Percentiles rank a stretch among this genome's conserved stretches.
Conservation (phyloP, 2,113 vertebrate genomes). For the Dasyornis broadbenti region DNA sequence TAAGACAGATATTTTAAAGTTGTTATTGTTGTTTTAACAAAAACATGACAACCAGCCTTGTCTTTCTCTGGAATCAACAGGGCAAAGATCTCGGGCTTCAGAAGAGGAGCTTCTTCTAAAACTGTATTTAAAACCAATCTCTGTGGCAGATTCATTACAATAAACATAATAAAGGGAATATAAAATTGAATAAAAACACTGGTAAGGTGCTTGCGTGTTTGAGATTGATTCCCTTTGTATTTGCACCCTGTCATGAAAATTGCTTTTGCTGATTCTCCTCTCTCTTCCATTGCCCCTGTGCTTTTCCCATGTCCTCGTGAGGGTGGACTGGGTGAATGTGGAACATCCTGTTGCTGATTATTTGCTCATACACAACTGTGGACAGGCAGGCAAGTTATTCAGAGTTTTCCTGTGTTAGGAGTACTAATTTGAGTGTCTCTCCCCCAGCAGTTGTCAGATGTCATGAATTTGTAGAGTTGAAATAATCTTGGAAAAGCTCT, state of each 20-base stretch:
- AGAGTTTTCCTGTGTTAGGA: not conserved
- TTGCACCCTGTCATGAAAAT: not conserved
- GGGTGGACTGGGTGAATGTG: not conserved
- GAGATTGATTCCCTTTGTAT: not conserved
- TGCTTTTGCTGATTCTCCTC: not conserved
- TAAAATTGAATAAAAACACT: not conserved
- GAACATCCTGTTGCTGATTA: rapidly evolving
- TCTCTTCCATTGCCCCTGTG: not conserved
- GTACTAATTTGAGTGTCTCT: not conserved
- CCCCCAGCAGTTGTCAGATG: not conserved
- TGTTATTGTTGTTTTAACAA: not conserved
- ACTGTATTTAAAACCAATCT: not conserved
- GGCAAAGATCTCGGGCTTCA: not conserved
- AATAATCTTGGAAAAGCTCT: not conserved
- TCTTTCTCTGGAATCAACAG: not conserved
- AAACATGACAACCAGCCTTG: not conserved
- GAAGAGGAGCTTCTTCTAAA: not conserved
- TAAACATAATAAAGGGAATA: not conserved
- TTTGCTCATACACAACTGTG: not conserved
- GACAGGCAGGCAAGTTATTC: not conserved
- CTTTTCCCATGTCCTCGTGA: not conserved
- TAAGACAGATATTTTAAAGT: not conserved
- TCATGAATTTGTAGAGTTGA: not conserved
- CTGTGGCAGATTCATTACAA: not conserved
- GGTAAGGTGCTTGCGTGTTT: not conserved